These are phyloP conservation scores for Astyanax mexicanus DNA, from an alignment of 2,797 vertebrate species.

Conservation along the genomic window DNA sequence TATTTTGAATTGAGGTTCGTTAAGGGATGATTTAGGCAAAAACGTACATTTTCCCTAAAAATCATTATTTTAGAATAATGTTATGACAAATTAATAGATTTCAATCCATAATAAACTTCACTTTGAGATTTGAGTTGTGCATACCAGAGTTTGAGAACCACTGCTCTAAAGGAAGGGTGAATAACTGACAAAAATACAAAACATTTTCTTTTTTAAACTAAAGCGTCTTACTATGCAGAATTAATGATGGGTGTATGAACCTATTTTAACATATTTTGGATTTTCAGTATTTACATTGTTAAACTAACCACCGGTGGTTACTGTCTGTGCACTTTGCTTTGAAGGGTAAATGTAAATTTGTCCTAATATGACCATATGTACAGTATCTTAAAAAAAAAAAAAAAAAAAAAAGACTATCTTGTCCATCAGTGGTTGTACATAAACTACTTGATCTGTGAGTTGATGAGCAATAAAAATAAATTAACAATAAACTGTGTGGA, in stretches of 20 bases:
- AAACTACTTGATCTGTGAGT: background rate
- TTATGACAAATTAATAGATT: too few relatives aligned
- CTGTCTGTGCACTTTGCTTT: constrained; percentile 13
- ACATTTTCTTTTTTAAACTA: too few relatives aligned
- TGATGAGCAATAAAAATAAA: constrained; percentile 37
- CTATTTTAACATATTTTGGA: background rate
- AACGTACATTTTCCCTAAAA: too few relatives aligned
- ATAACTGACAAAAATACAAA: too few relatives aligned
- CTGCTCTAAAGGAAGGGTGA: too few relatives aligned
- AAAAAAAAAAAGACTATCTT: constrained; percentile 29
- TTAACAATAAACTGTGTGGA: background rate
- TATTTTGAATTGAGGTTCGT: too few relatives aligned
- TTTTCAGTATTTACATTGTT: constrained; percentile 19
- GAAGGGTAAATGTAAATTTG: constrained; percentile 4
- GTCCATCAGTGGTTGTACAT: constrained; percentile 21
- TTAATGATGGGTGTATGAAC: constrained; percentile 22
- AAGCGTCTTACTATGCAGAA: constrained; percentile 43
- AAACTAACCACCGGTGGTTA: background rate
- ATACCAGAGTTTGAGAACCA: too few relatives aligned
- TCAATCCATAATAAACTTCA: too few relatives aligned
- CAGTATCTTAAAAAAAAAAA: constrained; percentile 12
- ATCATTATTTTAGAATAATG: too few relatives aligned
- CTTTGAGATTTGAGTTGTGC: too few relatives aligned
- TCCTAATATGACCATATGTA: constrained; percentile 3
- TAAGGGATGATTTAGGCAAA: too few relatives aligned